These are phyloP conservation scores for Trichonephila clavipes DNA, from an alignment of 1,140 invertebrate genomes.

Conservation along the genomic window DNA sequence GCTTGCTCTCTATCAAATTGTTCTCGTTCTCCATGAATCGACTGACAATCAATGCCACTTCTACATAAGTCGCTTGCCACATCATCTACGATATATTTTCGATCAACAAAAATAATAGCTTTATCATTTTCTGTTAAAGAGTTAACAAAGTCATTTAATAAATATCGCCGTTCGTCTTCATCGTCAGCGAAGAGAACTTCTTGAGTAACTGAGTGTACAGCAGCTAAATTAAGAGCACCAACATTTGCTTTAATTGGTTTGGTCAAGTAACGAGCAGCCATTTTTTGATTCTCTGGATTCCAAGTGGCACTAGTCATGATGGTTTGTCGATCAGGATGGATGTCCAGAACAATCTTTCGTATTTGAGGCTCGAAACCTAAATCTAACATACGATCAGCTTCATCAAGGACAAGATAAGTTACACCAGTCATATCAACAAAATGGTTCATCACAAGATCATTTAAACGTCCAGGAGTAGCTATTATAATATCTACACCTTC, in stretches of 20 bases:
- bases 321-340: conserved; percentile 82
- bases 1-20: conserved; percentile 92
- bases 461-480: conserved; percentile 93
- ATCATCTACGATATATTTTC: conserved; percentile 89
- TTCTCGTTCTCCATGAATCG: conserved; percentile 93
- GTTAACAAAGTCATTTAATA: conserved; percentile 83
- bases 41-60: conserved; percentile 86
- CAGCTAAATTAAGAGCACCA: conserved; percentile 89
- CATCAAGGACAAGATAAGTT: conserved; percentile 95
- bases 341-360: conserved; percentile 88
- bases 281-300: conserved; percentile 83
- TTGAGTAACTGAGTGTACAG: conserved; percentile 76
- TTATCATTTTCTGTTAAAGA: conserved; percentile 88
- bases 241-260: conserved; percentile 94
- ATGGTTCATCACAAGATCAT: conserved; percentile 86
- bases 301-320: conserved; percentile 84
- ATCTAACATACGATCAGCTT: conserved; percentile 91
- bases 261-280: conserved; percentile 92
- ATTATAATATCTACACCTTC: conserved; percentile 93
- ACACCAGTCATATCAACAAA: conserved; percentile 87
- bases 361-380: conserved; percentile 95
- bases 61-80: conserved; percentile 89
- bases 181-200: conserved; percentile 61
- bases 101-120: conserved; percentile 93
- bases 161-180: conserved; percentile 25